These are phyloP conservation scores for Pseudorectes ferrugineus DNA, from an alignment of 2,113 vertebrate species.

Conservation along the genomic window DNA sequence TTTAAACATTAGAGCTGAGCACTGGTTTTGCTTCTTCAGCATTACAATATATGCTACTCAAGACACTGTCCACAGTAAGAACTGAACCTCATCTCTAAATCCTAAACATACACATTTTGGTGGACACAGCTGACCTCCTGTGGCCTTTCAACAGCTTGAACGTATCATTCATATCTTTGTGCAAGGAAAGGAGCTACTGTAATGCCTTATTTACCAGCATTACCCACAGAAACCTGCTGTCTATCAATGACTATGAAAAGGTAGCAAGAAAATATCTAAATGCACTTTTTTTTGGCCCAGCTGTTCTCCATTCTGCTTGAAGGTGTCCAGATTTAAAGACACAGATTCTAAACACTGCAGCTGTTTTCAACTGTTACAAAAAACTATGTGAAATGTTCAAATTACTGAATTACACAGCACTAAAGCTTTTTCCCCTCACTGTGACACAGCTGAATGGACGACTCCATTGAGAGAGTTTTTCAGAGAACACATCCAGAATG, in stretches of 20 bases:
- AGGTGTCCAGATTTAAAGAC: neutral
- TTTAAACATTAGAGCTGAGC: neutral
- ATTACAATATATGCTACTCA: neutral
- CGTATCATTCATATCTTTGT: fast-evolving
- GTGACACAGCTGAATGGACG: neutral
- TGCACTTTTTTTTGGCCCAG: neutral
- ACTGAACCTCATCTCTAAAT: neutral
- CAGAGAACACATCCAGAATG: neutral
- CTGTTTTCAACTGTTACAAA: neutral
- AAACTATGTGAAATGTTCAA: neutral
- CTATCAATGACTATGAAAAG: fast-evolving
- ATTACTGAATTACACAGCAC: neutral
- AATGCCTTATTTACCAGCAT: neutral
- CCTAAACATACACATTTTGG: neutral
- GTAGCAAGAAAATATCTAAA: neutral
- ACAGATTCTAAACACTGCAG: neutral
- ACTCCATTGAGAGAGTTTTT: neutral
- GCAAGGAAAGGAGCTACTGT: neutral
- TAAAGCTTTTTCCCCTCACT: neutral
- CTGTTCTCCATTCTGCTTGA: neutral
- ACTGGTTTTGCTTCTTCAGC: neutral
- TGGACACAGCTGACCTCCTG: neutral
- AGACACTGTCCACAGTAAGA: neutral
- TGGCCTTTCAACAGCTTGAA: neutral
- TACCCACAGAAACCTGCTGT: neutral